Base-by-base conservation (phyloP, 1,140 invertebrate genomes). In the Nasonia longicornis region DNA sequence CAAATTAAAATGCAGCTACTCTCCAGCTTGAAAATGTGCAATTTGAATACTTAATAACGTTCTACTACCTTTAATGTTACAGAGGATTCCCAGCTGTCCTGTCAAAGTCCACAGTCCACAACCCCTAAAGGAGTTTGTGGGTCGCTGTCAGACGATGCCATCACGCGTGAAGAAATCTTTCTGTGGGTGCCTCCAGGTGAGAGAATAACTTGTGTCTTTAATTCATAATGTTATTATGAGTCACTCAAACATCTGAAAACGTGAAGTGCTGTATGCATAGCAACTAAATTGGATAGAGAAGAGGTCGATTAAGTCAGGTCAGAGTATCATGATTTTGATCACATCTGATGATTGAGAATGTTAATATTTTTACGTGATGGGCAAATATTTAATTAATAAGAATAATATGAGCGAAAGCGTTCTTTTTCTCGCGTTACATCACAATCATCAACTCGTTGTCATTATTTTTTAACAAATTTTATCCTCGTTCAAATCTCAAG, bases 121-220 rank as follows among this genome's bases (percentile, higher is more conserved):
- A 79, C 89, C 90, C 80, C 81, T 91, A 79, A 91, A 91, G 83
- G 89, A 91, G 79, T 90, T 91, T 79, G 90, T 91, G 79, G 89
- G 89, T 76, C 89, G 88, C 86, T 91, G 90, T 85, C 90, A 91
- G 85, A 90, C 89, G 84, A 91, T 91, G 90, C 90, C 90, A 87
- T 91, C 89, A n/a, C 85, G 90, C 80, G 89, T 91, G 58, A 91
- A 91, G 76, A 91, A 91, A 84, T 90, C 89, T 70, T 91, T 91
- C 83, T 91, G 90, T 83, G 89, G 90, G 80, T 91, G 90, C 84
- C 86, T 91, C 48, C 89, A 91, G 89, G 90, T 91, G 85, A 88
- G 14, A 35, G 20, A 42, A 45, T 64, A 22, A 1, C 22, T 63
- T 71, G 20, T 16, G 35, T 52, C 26, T 52, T 73, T 38, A 71